Evolutionary conservation across 2,113 vertebrate species (phyloP).

Genomic region (Stigmatopora argus): DNA sequence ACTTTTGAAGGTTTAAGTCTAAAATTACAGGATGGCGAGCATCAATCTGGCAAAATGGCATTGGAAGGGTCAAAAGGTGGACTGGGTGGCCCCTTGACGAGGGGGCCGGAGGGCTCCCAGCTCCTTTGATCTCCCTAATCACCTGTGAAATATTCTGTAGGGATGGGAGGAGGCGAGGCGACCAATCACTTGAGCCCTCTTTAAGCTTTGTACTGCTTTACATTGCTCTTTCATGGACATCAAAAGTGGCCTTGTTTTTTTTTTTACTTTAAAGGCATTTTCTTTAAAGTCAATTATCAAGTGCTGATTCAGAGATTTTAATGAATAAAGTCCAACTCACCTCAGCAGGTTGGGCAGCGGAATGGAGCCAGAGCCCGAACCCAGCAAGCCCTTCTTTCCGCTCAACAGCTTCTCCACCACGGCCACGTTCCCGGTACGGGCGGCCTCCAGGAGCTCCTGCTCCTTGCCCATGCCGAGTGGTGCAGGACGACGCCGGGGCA

Average conservation of each 20-base stretch:
- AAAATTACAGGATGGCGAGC: not conserved
- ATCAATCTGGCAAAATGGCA: not conserved
- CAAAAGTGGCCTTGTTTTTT: not conserved
- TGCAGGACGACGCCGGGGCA: conserved; percentile 30
- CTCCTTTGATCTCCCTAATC: conserved; percentile 54
- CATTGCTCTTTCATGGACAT: not conserved
- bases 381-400: conserved; percentile 91
- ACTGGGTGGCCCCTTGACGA: not conserved
- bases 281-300: too few species aligned
- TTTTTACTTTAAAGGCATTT: not conserved
- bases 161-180: conserved; percentile 19
- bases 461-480: conserved; percentile 90
- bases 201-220: conserved; percentile 3
- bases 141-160: conserved; percentile 39
- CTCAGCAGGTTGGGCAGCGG: conserved; percentile 90
- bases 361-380: conserved; percentile 87
- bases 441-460: conserved; percentile 94
- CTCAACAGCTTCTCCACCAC: conserved; percentile 95
- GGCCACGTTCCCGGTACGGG: conserved; percentile 92
- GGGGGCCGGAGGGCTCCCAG: conserved; percentile 26
- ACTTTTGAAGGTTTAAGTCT: not conserved
- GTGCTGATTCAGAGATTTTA: too few species aligned
- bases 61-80: not conserved
- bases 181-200: conserved; percentile 19
- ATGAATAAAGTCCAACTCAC: conserved; percentile 65